phyloP scores from a whole-genome alignment of 2,113 vertebrate species.

The Actenoides hombroni region DNA sequence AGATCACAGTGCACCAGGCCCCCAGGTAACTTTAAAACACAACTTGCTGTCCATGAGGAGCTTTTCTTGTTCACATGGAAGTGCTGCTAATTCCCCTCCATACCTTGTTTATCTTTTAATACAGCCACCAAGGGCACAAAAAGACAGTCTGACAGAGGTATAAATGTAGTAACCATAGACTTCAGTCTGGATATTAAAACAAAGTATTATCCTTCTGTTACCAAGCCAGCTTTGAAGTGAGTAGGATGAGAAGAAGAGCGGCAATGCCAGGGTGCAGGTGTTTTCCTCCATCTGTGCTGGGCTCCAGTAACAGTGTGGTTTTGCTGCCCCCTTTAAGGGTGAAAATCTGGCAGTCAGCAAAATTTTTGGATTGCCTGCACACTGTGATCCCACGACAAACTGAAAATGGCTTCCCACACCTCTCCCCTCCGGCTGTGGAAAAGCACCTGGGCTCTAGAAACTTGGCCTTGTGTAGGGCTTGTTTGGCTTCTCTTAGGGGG shows the following conservation, averaged over 20 bases:
- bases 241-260: not conserved
- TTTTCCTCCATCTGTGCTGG: not conserved
- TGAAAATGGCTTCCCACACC: not conserved
- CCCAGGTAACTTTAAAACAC: constrained; percentile 61
- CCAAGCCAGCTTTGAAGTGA: not conserved
- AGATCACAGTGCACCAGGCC: constrained; percentile 49
- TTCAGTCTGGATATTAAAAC: not conserved
- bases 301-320: not conserved
- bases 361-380: not conserved
- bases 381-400: not conserved
- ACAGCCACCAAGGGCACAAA: not conserved
- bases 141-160: constrained; percentile 53
- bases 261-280: not conserved
- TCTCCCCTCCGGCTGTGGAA: not conserved
- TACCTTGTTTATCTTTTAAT: not conserved
- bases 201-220: not conserved
- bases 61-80: not conserved
- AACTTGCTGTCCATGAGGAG: not conserved
- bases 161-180: constrained; percentile 69
- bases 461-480: not conserved
- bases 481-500: not conserved
- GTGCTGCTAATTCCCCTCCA: not conserved
- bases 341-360: not conserved
- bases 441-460: not conserved
- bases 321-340: not conserved